These are phyloP conservation scores for Masticophis lateralis DNA, from an alignment of 2,797 vertebrate genomes.

Conservation along the genomic window DNA sequence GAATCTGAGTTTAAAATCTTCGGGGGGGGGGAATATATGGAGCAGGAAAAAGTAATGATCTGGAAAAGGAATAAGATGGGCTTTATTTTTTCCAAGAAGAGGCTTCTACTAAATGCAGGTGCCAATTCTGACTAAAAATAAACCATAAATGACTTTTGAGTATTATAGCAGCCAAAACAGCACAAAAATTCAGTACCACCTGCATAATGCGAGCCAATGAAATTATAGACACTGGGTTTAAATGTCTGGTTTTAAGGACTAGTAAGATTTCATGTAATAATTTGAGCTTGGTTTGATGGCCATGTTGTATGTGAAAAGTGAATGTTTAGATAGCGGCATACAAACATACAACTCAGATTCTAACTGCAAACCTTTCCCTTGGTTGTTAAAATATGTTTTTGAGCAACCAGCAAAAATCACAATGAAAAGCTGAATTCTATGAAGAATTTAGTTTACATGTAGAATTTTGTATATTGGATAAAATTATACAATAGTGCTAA, in stretches of 20 bases:
- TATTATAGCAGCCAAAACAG: neutral
- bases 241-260: neutral
- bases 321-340: neutral
- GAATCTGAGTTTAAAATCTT: neutral
- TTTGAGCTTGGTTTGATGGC: neutral
- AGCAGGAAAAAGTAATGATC: neutral
- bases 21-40: neutral
- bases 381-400: neutral
- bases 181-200: neutral
- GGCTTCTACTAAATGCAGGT: neutral
- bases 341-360: neutral
- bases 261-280: neutral
- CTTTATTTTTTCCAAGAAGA: neutral
- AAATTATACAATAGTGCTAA: neutral
- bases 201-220: neutral
- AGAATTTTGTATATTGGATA: neutral
- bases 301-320: neutral
- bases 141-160: neutral
- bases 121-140: neutral
- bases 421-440: neutral
- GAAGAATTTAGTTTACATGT: fast-evolving
- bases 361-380: neutral
- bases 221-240: neutral
- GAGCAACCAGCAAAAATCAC: neutral
- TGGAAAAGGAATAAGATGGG: neutral